Evolutionary conservation across 2,888 invertebrate genomes (phyloP), one percentile per base, ranked within the genome.

Genomic region (Ochropleura leucogaster): DNA sequence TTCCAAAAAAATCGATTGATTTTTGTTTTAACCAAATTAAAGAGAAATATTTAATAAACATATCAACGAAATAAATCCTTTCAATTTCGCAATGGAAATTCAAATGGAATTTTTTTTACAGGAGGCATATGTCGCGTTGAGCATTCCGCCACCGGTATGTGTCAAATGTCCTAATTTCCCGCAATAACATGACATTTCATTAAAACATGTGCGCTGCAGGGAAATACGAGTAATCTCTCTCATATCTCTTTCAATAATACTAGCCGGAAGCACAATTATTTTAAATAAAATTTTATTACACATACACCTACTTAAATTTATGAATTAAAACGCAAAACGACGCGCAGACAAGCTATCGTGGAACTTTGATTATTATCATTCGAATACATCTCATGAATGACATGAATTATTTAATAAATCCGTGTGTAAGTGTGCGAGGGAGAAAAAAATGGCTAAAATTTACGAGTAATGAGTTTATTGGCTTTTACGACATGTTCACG

Each of bases 341-440:
- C 40, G 42, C 79, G 62, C 55, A 20, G 51, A 57, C 79, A 76
- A 74, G 18, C 18, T 70, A 71, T 71, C 30, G 64, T 70, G 49
- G 40, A 79, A 64, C 62, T 78, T 67, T 72, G 64, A 66, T 72
- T 72, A 66, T 72, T 72, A 80, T 83, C 71, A 76, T 79, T 75
- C 62, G 62, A 72, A 63, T 30, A 75, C 55, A 69, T 74, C 77
- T 74, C 44, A 87, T 84, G 83, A 86, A 84, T 85, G 79, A 75
- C 64, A 67, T 82, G 63, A 81, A 83, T 80, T 74, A 79, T 78
- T 67, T 72, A 74, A 76, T 40, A 68, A 46, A 30, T 49, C 14
- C 18, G 20, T 42, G n/a, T 70, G 57, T 75, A 59, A 10, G 57
- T 63, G 42, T 44, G 44, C 53, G 67, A 47, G n/a, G 6, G 14